Base-by-base conservation (phyloP, 1,140 invertebrate genomes). In the Carposina sasakii region DNA sequence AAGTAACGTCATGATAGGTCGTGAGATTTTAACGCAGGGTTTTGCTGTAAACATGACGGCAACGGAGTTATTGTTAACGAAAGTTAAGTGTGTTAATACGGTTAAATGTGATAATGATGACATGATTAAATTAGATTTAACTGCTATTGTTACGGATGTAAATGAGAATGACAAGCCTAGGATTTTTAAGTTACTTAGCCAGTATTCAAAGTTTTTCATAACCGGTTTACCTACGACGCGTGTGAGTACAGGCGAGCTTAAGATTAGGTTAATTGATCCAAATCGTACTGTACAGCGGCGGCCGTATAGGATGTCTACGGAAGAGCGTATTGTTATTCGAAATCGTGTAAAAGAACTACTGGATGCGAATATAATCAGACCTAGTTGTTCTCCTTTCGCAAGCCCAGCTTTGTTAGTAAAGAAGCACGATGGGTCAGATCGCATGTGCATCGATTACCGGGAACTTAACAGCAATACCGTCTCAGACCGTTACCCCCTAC, bases 401-500 rank as follows among this genome's bases (percentile, higher is more conserved):
- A 70, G 63, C n/a, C 59, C 61, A 0, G 53, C 58, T 9, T 56
- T 76, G 9, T 31, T 76, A 40, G 63, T 64, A 2, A 60, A 53
- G 15, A 71, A 73, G 34, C 58, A 58, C 12, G 59, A 63, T 23
- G 59, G 61, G 0, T 48, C 58, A 6, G 34, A 61, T 36, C 26
- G 66, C 12, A 58, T 85, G 48, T 70, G 62, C 20, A 49, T 72
- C 0, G 73, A 85, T 52, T 89, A 75, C 51, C 46, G 78, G 4
- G 43, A 57, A 22, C 45, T 89, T 3, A 90, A 89, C 60, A 33
- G 43, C 1, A 58, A 81, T 8, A 87, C 83, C 0, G 54, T 68
- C 2, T 60, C 60, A 19, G 85, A 88, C 47, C 45, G 62, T 10
- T 88, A 72, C 50, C 87, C 87, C 0, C 47, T 90, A 2, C 87